Base-by-base conservation (phyloP, 2,797 vertebrate genomes). In the Sebastes oblongus region DNA sequence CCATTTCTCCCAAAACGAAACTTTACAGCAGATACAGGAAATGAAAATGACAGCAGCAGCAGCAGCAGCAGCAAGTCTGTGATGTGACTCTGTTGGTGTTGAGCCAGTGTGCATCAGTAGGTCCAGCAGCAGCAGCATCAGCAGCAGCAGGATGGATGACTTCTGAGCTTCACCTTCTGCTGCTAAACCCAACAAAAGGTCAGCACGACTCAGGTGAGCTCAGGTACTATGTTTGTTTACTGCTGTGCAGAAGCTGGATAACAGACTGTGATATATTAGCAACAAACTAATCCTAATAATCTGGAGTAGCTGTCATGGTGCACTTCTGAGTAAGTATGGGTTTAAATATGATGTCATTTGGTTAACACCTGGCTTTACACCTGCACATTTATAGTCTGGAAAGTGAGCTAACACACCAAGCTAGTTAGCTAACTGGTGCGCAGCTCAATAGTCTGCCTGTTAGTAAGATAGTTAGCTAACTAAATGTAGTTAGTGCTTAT, bases 1-100 rank as follows among this genome's bases (percentile, higher is more conserved):
- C 94, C 93, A 88, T 86, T 94, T 92, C 59, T 54, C 52, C 36
- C 9, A 61, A 96, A 95, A 89, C 92, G 94, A 96, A 95, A 95
- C 84, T 94, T 82, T 59, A 25, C 3, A 8, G 3, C 12, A 60
- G 4, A 78, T 4, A 68, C 88, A 34, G 92, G 92, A 92, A 93
- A 82, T 25, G 80, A 34, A 68, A 14, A n/a, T 0, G 2, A 50
- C 32, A 32, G 32, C 0, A 30, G 11, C 0, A 30, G 11, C 8
- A 2, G 36, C 34, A 34, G 32, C 32, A 34, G 32, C 32, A 24
- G 24, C 24, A 24, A 11, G 4, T 27, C 14, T 29, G 10, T 6
- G 16, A 30, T 13, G 42, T 22, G 67, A 60, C 11, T 30, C 1
- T 13, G 12, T 14, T 34, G 34, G 42, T 46, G 13, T 34, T 16